Evolutionary conservation across 1,140 invertebrate species (phyloP).

Genomic region (Atta texana): DNA sequence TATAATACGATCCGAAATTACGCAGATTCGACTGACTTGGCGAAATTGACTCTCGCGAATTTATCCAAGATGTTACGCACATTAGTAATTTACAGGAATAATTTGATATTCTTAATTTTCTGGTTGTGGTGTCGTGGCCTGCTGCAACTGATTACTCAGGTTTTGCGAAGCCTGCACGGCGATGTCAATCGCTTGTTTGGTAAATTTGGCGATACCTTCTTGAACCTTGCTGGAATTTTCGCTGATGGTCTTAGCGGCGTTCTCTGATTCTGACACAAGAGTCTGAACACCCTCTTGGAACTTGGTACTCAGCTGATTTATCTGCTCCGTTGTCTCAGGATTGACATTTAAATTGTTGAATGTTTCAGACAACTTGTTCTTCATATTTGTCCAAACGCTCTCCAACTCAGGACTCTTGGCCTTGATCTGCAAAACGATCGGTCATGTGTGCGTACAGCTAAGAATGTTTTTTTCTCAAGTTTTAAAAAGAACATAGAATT

Average conservation of each 20-base stretch:
- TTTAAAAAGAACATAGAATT: not conserved
- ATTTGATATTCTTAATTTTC: conserved; percentile 1
- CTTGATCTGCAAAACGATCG: conserved; percentile 73
- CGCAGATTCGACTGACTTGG: not conserved
- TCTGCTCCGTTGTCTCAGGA: conserved; percentile 77
- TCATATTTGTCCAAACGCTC: conserved; percentile 73
- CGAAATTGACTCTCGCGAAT: not conserved
- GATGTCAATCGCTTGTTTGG: conserved; percentile 80
- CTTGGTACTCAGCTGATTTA: conserved; percentile 73
- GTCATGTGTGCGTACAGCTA: not conserved
- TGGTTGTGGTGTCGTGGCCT: conserved; percentile 42
- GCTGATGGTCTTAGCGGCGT: conserved; percentile 71
- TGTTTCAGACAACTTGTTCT: conserved; percentile 74
- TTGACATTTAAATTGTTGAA: conserved; percentile 74
- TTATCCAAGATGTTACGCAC: not conserved
- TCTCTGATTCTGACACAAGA: conserved; percentile 78
- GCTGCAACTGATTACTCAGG: conserved; percentile 76
- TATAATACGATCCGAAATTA: not conserved
- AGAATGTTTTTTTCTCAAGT: not conserved
- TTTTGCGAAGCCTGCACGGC: conserved; percentile 78
- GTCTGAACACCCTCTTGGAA: conserved; percentile 77
- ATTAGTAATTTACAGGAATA: not conserved
- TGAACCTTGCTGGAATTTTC: conserved; percentile 77
- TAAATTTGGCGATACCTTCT: conserved; percentile 79
- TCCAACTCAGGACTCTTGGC: conserved; percentile 78